Evolutionary conservation across 2,888 invertebrate genomes (phyloP), one percentile per base, ranked within the genome.

Genomic region (Spodoptera littoralis): DNA sequence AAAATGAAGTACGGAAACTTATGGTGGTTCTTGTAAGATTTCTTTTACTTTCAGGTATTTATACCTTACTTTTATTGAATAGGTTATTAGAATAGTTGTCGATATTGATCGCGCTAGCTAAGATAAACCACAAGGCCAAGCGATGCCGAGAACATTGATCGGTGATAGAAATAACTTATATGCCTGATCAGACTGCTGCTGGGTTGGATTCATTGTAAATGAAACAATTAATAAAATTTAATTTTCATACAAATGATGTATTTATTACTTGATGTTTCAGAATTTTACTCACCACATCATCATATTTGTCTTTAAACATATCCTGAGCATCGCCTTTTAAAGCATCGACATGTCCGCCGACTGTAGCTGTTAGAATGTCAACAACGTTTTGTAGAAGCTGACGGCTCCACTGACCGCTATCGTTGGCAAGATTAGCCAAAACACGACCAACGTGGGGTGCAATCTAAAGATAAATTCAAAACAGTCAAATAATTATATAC

Each of bases 301-400:
- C 82, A 67, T 95, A 95, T 77, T 95, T 91, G 13, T 89, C 88
- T 57, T 91, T 92, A 77, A 95, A 92, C 42, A 73, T 65, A 0
- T 84, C 85, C 42, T 84, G 84, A 2, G 85, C 85, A 22, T 86
- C 86, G 1, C 82, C 87, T 50, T 87, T 87, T 9, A 87, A 70
- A 0, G 76, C 67, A 5, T 79, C 76, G 4, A 80, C 59, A 9
- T 87, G 79, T 2, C 79, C 70, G 45, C 91, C 87, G 0, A 91
- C 79, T 77, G 89, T 90, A 0, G 86, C 83, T 0, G 87, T 85
- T 11, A 92, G 78, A 9, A 96, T 91, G 72, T 96, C 96, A 0
- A 96, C 96, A 30, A 97, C 88, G 55, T 95, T 95, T 76, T 96
- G 96, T 48, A 97, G 81, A 2, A 94, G 84, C 49, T 91, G 92